Percentiles rank a stretch among this genome's conserved stretches.
These are phyloP conservation scores for Chloebia gouldiae DNA, from an alignment of 2,113 vertebrate species.

Conservation along the genomic window DNA sequence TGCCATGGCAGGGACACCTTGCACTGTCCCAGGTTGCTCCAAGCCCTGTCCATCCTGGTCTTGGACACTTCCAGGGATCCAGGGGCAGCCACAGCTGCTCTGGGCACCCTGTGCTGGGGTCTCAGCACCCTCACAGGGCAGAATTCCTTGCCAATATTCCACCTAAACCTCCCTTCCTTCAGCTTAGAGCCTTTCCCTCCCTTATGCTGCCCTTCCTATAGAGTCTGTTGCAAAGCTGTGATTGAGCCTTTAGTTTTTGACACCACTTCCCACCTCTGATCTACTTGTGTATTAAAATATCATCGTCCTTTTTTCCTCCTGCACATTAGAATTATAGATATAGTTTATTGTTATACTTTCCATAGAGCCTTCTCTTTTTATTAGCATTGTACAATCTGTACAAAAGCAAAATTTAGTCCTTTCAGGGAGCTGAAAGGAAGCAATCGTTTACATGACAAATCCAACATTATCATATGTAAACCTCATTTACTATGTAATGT, in stretches of 20 bases:
- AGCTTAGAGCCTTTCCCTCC: neutral
- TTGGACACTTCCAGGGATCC: neutral
- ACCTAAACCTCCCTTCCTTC: neutral
- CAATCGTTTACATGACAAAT: constrained; percentile 74
- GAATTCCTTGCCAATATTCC: neutral
- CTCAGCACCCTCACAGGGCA: neutral
- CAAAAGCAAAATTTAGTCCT: constrained; percentile 73
- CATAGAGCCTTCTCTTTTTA: constrained; percentile 65
- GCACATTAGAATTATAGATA: constrained; percentile 70
- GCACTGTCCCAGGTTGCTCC: fast-evolving
- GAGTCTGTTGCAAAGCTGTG: neutral
- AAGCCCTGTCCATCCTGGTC: neutral
- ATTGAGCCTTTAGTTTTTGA: constrained; percentile 21
- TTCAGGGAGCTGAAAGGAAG: constrained; percentile 68
- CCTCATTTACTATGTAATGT: constrained; percentile 75
- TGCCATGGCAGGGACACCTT: neutral
- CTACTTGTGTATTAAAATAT: constrained; percentile 66
- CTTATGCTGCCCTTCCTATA: fast-evolving
- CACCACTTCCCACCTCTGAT: constrained; percentile 9
- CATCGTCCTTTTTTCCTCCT: constrained; percentile 12
- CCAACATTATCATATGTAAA: constrained; percentile 76
- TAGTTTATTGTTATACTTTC: constrained; percentile 64
- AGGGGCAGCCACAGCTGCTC: neutral
- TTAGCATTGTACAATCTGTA: constrained; percentile 60
- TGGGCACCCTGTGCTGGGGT: neutral